These are phyloP conservation scores for Pterocles gutturalis DNA, from an alignment of 2,113 vertebrate genomes.

Conservation along the genomic window DNA sequence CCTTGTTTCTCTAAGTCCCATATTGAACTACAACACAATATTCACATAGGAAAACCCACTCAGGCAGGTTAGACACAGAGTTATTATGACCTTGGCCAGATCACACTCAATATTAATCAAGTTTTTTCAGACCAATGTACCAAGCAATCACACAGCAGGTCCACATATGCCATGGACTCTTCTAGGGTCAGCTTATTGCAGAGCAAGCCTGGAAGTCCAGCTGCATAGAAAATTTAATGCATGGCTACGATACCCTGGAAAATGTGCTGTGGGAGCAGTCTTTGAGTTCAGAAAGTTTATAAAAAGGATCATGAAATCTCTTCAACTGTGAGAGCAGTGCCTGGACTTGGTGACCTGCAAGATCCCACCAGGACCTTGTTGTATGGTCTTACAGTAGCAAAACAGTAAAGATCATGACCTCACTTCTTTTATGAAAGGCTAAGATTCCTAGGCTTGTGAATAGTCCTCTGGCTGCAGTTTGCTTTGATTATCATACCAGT, in stretches of 20 bases:
- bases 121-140: not conserved
- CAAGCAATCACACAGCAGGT: not conserved
- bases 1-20: not conserved
- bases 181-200: not conserved
- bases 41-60: not conserved
- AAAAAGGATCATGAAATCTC: not conserved
- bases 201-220: not conserved
- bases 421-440: not conserved
- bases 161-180: fast-evolving
- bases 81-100: not conserved
- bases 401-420: not conserved
- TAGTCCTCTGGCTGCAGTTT: not conserved
- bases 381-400: not conserved
- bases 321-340: not conserved
- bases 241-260: not conserved
- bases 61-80: not conserved
- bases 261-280: not conserved
- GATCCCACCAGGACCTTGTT: not conserved
- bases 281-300: not conserved
- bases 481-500: not conserved
- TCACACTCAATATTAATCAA: not conserved
- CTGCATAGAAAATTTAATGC: not conserved
- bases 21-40: not conserved
- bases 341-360: not conserved
- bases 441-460: not conserved